Evolutionary conservation across 2,888 invertebrate species (phyloP).

Genomic region (Drosophila rellima): DNA sequence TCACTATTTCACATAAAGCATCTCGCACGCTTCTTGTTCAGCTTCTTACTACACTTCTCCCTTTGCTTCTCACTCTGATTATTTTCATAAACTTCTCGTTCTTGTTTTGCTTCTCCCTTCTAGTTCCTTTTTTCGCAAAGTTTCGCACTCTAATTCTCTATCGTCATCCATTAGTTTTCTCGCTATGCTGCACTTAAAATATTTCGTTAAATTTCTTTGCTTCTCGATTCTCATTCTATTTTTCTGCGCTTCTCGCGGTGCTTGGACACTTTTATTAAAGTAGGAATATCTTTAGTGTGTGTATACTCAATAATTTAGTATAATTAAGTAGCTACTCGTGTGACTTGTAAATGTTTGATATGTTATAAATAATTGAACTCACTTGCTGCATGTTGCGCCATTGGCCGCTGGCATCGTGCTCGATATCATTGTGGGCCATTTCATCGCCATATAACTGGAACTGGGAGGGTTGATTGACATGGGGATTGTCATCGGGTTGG

Average conservation of each 20-base stretch:
- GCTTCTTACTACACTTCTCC: not conserved
- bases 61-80: not conserved
- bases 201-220: not conserved
- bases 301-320: not conserved
- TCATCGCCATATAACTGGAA: conserved; percentile 86
- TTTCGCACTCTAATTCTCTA: not conserved
- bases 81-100: not conserved
- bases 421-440: conserved; percentile 88
- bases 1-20: too few species aligned
- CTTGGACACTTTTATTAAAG: not conserved
- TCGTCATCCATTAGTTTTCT: not conserved
- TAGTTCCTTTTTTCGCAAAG: not conserved
- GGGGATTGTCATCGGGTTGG: conserved; percentile 86
- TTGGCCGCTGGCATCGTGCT: conserved; percentile 87
- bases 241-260: not conserved
- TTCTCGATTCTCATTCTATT: not conserved
- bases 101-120: too few species aligned
- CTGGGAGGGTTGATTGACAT: conserved; percentile 70
- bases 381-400: conserved; percentile 90
- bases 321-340: not conserved
- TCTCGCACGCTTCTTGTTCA: not conserved
- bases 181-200: too few species aligned
- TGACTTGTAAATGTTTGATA: not conserved
- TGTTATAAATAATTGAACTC: conserved; percentile 42
- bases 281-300: not conserved